Percentiles rank a stretch among this genome's conserved stretches.
phyloP scores from a whole-genome alignment of 1,140 invertebrate genomes.

The Papilio helenus region DNA sequence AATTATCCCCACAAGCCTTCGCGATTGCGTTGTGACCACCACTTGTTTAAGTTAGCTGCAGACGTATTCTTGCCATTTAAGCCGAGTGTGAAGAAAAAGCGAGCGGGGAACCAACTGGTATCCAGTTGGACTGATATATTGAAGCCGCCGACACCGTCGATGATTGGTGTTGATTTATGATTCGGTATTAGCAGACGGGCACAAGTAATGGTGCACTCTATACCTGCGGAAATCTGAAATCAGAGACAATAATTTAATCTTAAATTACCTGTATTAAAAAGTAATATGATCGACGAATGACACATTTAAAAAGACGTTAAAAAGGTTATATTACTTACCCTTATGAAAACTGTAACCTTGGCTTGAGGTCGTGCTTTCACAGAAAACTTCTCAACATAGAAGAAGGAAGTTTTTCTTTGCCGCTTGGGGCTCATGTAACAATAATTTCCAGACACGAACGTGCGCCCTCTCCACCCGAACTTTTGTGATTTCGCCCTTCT shows the following conservation, averaged over 20 bases:
- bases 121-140: slow-evolving; percentile 62
- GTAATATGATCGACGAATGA: not conserved
- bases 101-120: slow-evolving; percentile 67
- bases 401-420: slow-evolving; percentile 51
- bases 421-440: slow-evolving; percentile 59
- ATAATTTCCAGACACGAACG: slow-evolving; percentile 57
- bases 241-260: slow-evolving; percentile 30
- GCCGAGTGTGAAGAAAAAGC: slow-evolving; percentile 63
- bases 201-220: slow-evolving; percentile 67
- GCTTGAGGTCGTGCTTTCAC: slow-evolving; percentile 60
- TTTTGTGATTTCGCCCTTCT: slow-evolving; percentile 57
- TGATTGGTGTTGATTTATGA: slow-evolving; percentile 51
- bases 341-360: slow-evolving; percentile 57
- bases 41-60: slow-evolving; percentile 48
- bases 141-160: slow-evolving; percentile 65
- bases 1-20: slow-evolving; percentile 57
- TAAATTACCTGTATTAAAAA: not conserved
- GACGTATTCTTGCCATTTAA: slow-evolving; percentile 67
- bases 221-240: slow-evolving; percentile 69
- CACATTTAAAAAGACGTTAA: too few species aligned
- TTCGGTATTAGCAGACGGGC: slow-evolving; percentile 66
- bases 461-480: slow-evolving; percentile 60
- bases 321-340: slow-evolving; percentile 46
- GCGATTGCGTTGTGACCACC: slow-evolving; percentile 51
- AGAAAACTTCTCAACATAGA: slow-evolving; percentile 68